phyloP scores from a whole-genome alignment of 2,888 invertebrate genomes.

The Sarcophaga caerulescens region DNA sequence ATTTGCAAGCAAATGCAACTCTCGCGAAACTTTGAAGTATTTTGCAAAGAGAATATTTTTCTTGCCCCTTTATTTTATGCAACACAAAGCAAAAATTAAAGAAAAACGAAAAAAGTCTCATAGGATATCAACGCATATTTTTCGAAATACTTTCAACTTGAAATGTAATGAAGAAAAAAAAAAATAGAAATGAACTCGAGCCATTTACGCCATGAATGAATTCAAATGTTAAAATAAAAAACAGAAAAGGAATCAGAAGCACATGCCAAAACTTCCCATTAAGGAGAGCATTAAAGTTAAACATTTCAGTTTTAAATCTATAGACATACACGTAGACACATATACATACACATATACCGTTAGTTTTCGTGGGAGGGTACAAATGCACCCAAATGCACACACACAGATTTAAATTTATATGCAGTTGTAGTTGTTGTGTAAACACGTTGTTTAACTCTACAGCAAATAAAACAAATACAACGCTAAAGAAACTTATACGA shows the following conservation, averaged over 20 bases:
- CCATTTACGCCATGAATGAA: conserved; percentile 22
- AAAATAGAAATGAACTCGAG: neutral
- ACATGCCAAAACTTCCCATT: conserved; percentile 14
- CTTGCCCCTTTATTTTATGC: conserved; percentile 16
- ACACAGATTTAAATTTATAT: neutral
- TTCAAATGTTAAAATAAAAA: conserved; percentile 25
- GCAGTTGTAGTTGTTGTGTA: conserved; percentile 5
- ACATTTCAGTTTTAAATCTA: neutral
- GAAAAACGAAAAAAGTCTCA: conserved; percentile 9
- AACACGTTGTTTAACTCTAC: conserved; percentile 37
- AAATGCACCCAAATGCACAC: neutral
- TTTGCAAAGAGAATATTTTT: no score
- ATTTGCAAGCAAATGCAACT: no score
- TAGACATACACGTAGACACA: neutral
- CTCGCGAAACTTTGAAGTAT: no score
- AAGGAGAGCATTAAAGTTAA: conserved; percentile 12
- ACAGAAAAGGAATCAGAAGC: conserved; percentile 22
- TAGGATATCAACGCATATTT: conserved; percentile 35
- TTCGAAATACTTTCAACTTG: conserved; percentile 37
- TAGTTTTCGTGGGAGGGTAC: neutral
- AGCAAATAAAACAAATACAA: conserved; percentile 29
- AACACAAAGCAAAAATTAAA: conserved; percentile 23
- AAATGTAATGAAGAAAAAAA: neutral
- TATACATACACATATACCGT: neutral
- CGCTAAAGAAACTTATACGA: neutral